Conservation (phyloP, 2,113 vertebrate species). For the Sclerurus mexicanus region DNA sequence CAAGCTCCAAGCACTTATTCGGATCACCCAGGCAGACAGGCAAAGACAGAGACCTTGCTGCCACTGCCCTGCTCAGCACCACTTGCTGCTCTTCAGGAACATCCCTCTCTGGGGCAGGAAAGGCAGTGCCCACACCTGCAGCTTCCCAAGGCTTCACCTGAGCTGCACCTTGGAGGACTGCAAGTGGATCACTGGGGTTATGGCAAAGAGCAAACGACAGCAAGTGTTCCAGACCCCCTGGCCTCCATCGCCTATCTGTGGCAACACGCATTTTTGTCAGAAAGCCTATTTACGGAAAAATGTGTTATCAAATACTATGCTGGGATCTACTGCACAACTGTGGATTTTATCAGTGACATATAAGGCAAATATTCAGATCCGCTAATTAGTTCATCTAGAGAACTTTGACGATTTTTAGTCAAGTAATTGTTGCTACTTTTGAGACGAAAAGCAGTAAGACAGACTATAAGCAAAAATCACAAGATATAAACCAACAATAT, state of each 20-base stretch:
- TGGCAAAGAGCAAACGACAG: background rate
- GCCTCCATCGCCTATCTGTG: background rate
- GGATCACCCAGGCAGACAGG: background rate
- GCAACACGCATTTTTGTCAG: accelerated
- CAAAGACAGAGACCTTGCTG: background rate
- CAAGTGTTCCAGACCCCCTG: background rate
- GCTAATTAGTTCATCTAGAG: background rate
- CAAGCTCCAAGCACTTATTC: background rate
- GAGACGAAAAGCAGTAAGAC: background rate
- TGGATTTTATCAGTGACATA: background rate
- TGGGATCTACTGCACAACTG: background rate
- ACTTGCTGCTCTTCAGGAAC: background rate
- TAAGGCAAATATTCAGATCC: background rate
- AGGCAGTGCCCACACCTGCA: background rate
- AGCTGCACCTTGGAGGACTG: background rate
- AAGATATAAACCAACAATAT: background rate
- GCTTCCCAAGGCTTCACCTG: background rate
- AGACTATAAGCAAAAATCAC: background rate
- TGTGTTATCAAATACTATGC: background rate
- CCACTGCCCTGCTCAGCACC: background rate
- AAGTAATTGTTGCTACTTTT: background rate
- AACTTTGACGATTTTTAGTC: background rate
- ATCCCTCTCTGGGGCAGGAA: background rate
- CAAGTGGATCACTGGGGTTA: accelerated
- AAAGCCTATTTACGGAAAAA: background rate